Base-by-base conservation (phyloP, 2,113 vertebrate genomes). In the Pseudorectes ferrugineus region DNA sequence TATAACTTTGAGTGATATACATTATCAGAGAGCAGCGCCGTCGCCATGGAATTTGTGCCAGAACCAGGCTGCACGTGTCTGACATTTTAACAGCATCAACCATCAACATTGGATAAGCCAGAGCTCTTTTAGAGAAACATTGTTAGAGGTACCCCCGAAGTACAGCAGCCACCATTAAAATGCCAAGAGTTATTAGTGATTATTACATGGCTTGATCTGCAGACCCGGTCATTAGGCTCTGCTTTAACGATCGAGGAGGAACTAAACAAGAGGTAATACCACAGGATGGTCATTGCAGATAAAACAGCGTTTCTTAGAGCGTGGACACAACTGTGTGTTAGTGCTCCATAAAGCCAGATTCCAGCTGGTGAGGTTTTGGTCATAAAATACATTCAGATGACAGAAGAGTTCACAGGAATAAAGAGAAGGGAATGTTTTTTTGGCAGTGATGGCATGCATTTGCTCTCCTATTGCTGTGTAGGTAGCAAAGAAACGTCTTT, bases 81-180 rank as follows among this genome's bases (percentile, higher is more conserved):
- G 80, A 93, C 88, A 75, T 94, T 94, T 95, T 95, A 94, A 89
- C 70, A 65, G 59, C 70, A 46, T 68, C 61, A 79, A 65, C 89
- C 93, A 73, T 65, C 84, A 85, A 28, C 35, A 0, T 20, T 36
- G 38, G 81, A 70, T 77, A 87, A 94, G 20, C 63, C 74, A 89
- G 67, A 18, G 42, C 57, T 90, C 85, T 81, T 81, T 54, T 65
- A 91, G 81, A 87, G n/a, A 43, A 68, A n/a, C 29, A 3, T 78
- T 58, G 31, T 68, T 70, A 76, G 75, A 59, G 40, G 55, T 71
- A 51, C 1, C 0, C 71, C 84, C 51, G 0, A 62, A 89, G 76
- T 31, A 48, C 58, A 82, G 76, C 70, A 79, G 83, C 28, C 79
- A 70, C 70, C 79, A 66, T 80, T 95, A 90, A 95, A 85, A 90